Conservation (phyloP, 2,888 invertebrate genomes). For the Antheraea yamamai region DNA sequence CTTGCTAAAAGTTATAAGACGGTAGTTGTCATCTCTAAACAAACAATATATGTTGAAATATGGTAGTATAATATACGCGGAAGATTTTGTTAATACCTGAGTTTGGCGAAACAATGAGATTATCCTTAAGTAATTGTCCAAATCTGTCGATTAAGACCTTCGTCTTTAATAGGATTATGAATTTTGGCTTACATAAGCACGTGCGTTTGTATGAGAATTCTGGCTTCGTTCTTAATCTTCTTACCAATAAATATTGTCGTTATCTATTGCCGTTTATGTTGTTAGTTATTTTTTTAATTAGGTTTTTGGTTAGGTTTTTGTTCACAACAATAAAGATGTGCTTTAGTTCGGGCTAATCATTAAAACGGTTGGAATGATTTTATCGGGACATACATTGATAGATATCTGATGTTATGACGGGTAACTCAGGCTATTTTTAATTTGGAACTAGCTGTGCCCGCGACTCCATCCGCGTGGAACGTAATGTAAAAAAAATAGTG, state of each 20-base stretch:
- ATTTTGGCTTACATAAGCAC: conserved; percentile 2
- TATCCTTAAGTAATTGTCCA: conserved; percentile 2
- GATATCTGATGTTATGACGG: no score
- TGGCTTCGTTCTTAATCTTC: background rate
- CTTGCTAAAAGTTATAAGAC: no score
- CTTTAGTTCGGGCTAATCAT: no score
- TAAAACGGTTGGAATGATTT: no score
- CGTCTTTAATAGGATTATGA: conserved; percentile 1
- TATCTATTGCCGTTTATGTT: background rate
- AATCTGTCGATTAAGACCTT: conserved; percentile 6
- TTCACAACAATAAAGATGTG: no score
- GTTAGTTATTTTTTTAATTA: no score
- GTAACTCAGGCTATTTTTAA: no score
- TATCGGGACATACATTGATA: no score
- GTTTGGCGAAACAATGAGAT: background rate
- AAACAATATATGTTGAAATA: background rate
- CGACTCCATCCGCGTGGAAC: no score
- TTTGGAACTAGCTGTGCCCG: no score
- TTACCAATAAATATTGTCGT: background rate
- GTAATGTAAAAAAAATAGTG: no score
- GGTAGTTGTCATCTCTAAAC: background rate
- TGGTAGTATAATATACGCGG: background rate
- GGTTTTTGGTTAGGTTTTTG: no score
- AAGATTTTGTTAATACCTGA: background rate
- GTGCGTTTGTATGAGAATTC: background rate